These are phyloP conservation scores for Mareca penelope DNA, from an alignment of 2,797 vertebrate genomes.

Conservation along the genomic window DNA sequence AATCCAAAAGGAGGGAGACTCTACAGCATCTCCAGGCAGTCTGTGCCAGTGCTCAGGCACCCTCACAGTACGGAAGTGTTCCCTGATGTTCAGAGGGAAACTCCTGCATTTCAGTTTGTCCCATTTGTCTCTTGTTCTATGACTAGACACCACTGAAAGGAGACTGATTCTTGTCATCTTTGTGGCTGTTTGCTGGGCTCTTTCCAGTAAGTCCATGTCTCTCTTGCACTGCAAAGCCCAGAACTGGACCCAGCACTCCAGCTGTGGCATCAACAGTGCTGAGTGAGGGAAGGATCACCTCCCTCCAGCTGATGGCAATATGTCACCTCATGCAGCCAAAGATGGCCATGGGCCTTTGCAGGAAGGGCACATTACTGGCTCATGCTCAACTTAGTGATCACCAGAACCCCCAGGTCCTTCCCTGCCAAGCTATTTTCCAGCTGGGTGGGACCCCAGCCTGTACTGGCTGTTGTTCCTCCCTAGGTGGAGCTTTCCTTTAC, in stretches of 20 bases:
- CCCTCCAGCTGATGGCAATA: not conserved
- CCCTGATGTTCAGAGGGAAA: not conserved
- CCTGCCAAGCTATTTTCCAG: not conserved
- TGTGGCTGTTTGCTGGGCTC: not conserved
- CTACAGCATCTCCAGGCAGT: no score
- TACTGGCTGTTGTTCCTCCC: not conserved
- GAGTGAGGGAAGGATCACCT: not conserved
- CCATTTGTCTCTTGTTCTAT: not conserved
- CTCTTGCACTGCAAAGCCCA: not conserved
- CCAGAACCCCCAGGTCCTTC: rapidly evolving
- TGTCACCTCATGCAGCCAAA: not conserved
- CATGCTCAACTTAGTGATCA: rapidly evolving
- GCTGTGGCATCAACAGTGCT: not conserved
- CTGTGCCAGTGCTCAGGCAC: no score
- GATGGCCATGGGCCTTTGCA: rapidly evolving
- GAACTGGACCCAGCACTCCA: no score
- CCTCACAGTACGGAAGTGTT: not conserved
- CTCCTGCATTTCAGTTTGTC: not conserved
- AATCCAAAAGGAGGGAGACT: no score
- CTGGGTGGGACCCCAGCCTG: not conserved
- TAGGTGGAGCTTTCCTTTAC: not conserved
- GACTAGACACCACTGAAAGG: not conserved
- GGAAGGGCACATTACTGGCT: not conserved
- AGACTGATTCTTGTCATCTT: no score
- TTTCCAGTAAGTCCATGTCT: not conserved